Percentiles rank a stretch among this genome's conserved stretches.
phyloP scores from a whole-genome alignment of 2,797 vertebrate genomes.

The Lacerta agilis region DNA sequence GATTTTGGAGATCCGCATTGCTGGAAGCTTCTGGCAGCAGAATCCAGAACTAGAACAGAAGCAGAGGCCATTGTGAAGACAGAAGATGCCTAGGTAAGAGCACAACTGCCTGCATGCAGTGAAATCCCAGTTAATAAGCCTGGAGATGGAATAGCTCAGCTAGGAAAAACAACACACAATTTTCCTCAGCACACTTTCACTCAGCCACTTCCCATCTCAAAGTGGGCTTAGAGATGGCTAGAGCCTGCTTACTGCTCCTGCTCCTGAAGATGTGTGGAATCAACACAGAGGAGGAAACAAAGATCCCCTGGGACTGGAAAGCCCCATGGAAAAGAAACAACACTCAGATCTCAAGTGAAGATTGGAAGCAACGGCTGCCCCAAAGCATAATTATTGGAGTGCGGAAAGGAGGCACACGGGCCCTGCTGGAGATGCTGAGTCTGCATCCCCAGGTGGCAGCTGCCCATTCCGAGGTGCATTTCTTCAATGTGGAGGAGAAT shows the following conservation, averaged over 20 bases:
- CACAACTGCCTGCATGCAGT: neutral
- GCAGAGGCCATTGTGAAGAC: neutral
- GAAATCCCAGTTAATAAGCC: neutral
- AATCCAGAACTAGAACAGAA: neutral
- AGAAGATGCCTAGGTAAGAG: neutral
- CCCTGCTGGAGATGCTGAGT: slow-evolving; percentile 69
- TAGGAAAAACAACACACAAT: neutral
- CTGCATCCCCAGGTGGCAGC: slow-evolving; percentile 66
- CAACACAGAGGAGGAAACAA: neutral
- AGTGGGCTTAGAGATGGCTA: neutral
- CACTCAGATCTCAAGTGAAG: neutral
- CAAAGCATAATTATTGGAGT: slow-evolving; percentile 79
- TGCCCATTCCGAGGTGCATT: slow-evolving; percentile 85
- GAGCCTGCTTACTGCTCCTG: slow-evolving; percentile 2
- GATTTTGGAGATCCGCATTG: neutral
- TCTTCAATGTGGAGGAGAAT: slow-evolving; percentile 86
- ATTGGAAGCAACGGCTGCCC: slow-evolving; percentile 21
- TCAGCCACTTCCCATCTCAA: neutral
- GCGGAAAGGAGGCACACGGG: slow-evolving; percentile 76
- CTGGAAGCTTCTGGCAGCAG: neutral
- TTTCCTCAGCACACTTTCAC: neutral
- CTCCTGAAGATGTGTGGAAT: neutral
- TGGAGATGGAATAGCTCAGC: neutral
- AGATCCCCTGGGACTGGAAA: neutral
- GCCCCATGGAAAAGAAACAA: neutral